These are phyloP conservation scores for Lethenteron camtschaticum DNA, from an alignment of 2,113 vertebrate genomes.

Conservation along the genomic window DNA sequence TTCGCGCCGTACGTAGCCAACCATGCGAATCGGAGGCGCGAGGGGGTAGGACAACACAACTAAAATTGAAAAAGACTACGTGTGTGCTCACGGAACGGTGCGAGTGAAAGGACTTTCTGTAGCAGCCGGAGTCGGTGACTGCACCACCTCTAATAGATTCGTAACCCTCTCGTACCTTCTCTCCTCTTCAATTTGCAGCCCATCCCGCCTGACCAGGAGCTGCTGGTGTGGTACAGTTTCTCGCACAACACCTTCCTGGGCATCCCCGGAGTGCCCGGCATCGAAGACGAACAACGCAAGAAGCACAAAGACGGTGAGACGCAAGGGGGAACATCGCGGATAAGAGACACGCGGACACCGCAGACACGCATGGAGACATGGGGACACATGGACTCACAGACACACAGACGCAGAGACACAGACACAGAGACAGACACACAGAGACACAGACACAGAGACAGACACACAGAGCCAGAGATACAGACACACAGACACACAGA, in stretches of 20 bases:
- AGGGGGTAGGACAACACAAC: no score
- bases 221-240: slow-evolving; percentile 90
- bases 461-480: no score
- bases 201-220: slow-evolving; percentile 82
- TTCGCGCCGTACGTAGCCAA: no score
- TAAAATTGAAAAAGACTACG: no score
- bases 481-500: no score
- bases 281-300: slow-evolving; percentile 69
- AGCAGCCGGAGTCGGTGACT: no score
- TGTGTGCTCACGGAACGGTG: no score
- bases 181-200: slow-evolving; percentile 25
- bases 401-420: background rate
- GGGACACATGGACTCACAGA: background rate
- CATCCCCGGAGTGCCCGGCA: slow-evolving; percentile 65
- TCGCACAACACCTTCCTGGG: slow-evolving; percentile 85
- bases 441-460: background rate
- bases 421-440: background rate
- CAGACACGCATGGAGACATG: background rate
- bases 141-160: no score
- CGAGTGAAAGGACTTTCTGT: no score
- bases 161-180: background rate
- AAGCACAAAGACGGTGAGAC: slow-evolving; percentile 52
- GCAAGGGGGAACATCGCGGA: no score
- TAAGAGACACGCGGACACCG: no score
- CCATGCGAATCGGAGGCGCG: no score